Base-by-base conservation (phyloP, 2,888 invertebrate species). In the Pachycephus smyrnensis region DNA sequence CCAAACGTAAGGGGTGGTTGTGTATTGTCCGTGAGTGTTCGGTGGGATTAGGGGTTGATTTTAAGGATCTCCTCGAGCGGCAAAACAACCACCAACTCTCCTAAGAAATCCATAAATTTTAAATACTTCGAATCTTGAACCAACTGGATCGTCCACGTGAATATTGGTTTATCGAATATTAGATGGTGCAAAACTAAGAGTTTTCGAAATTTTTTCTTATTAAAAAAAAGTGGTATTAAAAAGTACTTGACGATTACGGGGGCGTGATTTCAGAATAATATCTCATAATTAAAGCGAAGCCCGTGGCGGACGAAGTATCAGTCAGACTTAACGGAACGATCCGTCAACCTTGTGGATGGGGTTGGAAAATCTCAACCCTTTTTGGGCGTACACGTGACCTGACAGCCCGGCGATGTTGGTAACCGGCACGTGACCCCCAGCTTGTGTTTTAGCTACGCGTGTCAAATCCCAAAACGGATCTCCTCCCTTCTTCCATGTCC, bases 311-410 rank as follows among this genome's bases (percentile, higher is more conserved):
- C 85, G 84, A 84, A 84, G 88, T 90, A 91, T 91, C 90, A 90
- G 89, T 89, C 89, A 90, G 89, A 90, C 90, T 90, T 90, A 89
- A 87, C 87, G 81, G 84, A 85, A 84, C 88, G 90, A 90, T 91
- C 89, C 88, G 90, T 91, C 91, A 90, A 88, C 75, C 73, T 33
- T 71, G 69, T 76, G 73, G 73, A 35, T 75, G 75, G 55, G 73
- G 82, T 85, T 80, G 87, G 86, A 90, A 90, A 91, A 90, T 90
- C 88, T 89, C 90, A 91, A 91, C 91, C 91, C 91, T 91, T 91
- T 55, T 89, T 89, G 87, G 78, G 83, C 80, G 86, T 90, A 88
- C 91, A 91, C 91, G 91, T 91, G 91, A 90, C 91, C 81, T 85
- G 89, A 86, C 87, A 85, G 84, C 77, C 79, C 80, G 80, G 84